Base-by-base conservation (phyloP, 2,113 vertebrate genomes). In the Cisticola juncidis region DNA sequence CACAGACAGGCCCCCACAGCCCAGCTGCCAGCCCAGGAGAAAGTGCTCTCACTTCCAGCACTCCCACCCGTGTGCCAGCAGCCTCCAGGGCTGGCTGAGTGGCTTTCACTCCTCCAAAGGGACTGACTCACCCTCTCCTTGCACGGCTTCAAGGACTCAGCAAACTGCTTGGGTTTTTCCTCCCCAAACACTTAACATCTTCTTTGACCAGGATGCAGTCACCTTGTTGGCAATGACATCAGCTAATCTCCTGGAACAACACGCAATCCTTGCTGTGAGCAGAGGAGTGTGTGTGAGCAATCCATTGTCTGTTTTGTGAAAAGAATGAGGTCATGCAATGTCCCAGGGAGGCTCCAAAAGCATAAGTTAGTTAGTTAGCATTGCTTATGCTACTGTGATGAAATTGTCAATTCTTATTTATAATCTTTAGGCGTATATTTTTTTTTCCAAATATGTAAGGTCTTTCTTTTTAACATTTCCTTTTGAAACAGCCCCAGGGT, bases 21-120 rank as follows among this genome's bases (percentile, higher is more conserved):
- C 25, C 44, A 31, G 20, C 14, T 45, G 17, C 12, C 13, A 88
- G 29, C 25, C 45, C 72, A 29, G 23, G 12, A 2, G 50, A 14
- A 56, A 36, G 24, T 4, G 12, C 29, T 4, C 4, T 57, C 4
- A 0, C 10, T 47, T 77, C 48, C 84, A 47, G 0, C 11, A 28
- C 29, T 25, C 56, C 3, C 2, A 5, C 14, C 38, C 6, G 7
- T 26, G 57, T 35, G 42, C 50, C 76, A 35, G 31, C 65, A 47
- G 0, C 9, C 25, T 42, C 45, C 3, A 14, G 38, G 16, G 38
- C 48, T 38, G 18, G 9, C 5, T 15, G 29, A 19, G 15, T 13
- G 31, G 15, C 15, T 82, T 53, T 54, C 23, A 18, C 22, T 25
- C 36, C 44, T 72, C 22, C 31, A 54, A 12, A 71, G 29, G 33